Conservation (phyloP, 2,888 invertebrate species). For the Hipparchia semele region DNA sequence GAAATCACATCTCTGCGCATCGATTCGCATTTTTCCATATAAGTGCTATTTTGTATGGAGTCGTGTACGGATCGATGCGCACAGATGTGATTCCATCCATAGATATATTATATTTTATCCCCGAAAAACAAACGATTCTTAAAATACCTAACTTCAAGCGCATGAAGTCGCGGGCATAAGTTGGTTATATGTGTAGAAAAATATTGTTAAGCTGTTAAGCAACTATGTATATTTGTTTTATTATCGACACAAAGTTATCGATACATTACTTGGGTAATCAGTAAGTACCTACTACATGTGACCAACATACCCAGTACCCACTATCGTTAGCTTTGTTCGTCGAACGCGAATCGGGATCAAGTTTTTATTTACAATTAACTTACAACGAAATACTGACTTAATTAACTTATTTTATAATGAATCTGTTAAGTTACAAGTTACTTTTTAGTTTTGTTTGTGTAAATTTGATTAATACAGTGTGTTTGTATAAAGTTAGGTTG, state of each 20-base stretch:
- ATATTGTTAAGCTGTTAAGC: no score
- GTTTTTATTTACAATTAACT: background rate
- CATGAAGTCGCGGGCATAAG: no score
- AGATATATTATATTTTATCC: no score
- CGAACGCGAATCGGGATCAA: constrained; percentile 1
- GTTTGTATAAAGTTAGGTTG: constrained; percentile 37
- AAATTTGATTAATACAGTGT: constrained; percentile 20
- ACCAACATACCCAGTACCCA: constrained; percentile 1
- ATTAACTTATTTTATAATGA: background rate
- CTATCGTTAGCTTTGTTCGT: background rate
- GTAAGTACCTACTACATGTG: background rate
- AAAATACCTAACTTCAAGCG: no score
- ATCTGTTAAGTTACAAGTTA: constrained; percentile 1
- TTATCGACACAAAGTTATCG: background rate
- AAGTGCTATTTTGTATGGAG: no score
- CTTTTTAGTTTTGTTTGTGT: constrained; percentile 19
- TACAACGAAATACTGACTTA: background rate
- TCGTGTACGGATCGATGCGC: no score
- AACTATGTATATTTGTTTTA: no score
- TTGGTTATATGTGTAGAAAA: no score
- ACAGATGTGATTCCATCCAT: no score
- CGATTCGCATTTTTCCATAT: no score
- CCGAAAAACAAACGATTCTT: no score
- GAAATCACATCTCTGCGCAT: no score
- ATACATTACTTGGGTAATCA: constrained; percentile 8